phyloP scores from a whole-genome alignment of 2,113 vertebrate species.

The Forbesichthys agassizii region DNA sequence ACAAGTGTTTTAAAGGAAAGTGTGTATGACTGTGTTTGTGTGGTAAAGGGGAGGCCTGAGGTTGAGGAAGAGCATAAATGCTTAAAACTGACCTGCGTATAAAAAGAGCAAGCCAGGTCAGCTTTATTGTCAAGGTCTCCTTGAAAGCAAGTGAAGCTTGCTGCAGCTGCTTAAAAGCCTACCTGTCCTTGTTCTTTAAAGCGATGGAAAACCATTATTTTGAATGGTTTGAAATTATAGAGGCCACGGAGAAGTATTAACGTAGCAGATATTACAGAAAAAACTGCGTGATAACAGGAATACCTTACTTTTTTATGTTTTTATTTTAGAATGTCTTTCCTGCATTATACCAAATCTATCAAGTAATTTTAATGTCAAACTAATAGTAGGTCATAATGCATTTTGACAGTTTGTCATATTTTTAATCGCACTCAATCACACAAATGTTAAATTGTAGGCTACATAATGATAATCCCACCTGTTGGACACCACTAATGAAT shows the following conservation, averaged over 20 bases:
- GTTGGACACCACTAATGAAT: too few species aligned
- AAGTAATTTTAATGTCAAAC: too few species aligned
- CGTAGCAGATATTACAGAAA: neutral
- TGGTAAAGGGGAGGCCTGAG: conserved; percentile 16
- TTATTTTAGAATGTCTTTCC: too few species aligned
- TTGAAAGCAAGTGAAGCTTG: conserved; percentile 49
- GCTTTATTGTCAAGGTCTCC: conserved; percentile 55
- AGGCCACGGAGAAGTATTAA: too few species aligned
- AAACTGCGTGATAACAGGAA: neutral
- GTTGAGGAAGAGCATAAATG: conserved; percentile 35
- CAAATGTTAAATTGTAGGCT: too few species aligned
- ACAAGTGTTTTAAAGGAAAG: neutral
- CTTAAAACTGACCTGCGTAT: conserved; percentile 22
- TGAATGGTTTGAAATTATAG: too few species aligned
- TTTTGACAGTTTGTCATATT: too few species aligned
- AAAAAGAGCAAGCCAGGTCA: conserved; percentile 23
- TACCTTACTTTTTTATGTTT: too few species aligned
- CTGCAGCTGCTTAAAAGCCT: conserved; percentile 48
- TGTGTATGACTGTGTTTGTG: conserved; percentile 6
- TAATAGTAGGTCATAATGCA: too few species aligned
- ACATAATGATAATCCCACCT: too few species aligned
- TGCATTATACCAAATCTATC: too few species aligned
- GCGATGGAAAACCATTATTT: neutral
- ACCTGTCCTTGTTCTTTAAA: conserved; percentile 1
- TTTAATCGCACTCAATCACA: too few species aligned